Evolutionary conservation across 2,888 invertebrate species (phyloP).

Genomic region (Caenorhabditis auriculariae): DNA sequence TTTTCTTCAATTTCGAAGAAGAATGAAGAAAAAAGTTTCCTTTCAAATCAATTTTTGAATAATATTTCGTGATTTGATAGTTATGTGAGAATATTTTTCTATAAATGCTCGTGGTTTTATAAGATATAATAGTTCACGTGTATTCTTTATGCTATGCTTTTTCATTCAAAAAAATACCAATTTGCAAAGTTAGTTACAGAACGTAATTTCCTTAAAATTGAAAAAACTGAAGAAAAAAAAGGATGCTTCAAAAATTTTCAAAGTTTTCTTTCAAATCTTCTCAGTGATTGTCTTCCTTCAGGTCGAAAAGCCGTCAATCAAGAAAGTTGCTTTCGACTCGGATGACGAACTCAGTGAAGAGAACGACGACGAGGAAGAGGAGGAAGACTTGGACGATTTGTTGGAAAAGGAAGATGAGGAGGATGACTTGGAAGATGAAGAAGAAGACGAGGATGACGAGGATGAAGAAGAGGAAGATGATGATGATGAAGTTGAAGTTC

Average conservation of each 20-base stretch:
- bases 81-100: too few species aligned
- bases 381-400: constrained; percentile 46
- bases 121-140: too few species aligned
- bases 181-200: too few species aligned
- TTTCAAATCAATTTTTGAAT: too few species aligned
- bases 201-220: too few species aligned
- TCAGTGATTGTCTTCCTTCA: constrained; percentile 4
- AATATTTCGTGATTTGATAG: too few species aligned
- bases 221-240: not conserved
- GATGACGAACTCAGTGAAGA: constrained; percentile 18
- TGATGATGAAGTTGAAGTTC: not conserved
- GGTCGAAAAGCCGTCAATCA: constrained; percentile 15
- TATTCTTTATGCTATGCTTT: too few species aligned
- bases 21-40: too few species aligned
- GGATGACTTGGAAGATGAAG: constrained; percentile 20
- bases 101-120: too few species aligned
- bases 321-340: constrained; percentile 7
- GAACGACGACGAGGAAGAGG: constrained; percentile 34
- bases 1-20: too few species aligned
- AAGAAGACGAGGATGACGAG: constrained; percentile 16
- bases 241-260: not conserved
- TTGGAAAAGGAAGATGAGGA: constrained; percentile 26
- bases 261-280: not conserved
- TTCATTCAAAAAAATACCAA: too few species aligned
- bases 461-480: not conserved